phyloP scores from a whole-genome alignment of 2,888 invertebrate genomes.

The Orchesellides sinensis region DNA sequence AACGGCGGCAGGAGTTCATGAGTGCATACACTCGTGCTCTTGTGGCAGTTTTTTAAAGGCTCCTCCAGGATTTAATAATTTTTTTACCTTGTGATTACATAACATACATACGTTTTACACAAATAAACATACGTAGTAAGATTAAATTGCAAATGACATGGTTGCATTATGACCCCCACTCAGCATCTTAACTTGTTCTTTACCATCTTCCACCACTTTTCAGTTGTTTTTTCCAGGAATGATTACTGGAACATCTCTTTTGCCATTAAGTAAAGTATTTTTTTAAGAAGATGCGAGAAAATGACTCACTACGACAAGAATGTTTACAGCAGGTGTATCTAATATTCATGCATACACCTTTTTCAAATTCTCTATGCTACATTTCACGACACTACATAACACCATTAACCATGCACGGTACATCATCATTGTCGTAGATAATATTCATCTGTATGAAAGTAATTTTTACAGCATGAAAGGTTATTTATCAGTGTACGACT shows the following conservation, averaged over 20 bases:
- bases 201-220: conserved; percentile 15
- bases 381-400: background rate
- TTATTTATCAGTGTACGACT: conserved; percentile 53
- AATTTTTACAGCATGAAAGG: conserved; percentile 39
- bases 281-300: conserved; percentile 19
- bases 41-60: conserved; percentile 39
- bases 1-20: conserved; percentile 40
- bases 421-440: conserved; percentile 9
- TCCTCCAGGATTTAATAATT: conserved; percentile 51
- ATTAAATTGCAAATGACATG: conserved; percentile 64
- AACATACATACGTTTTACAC: conserved; percentile 35
- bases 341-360: background rate
- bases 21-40: conserved; percentile 35
- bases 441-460: conserved; percentile 25
- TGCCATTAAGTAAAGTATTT: conserved; percentile 36
- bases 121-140: conserved; percentile 59
- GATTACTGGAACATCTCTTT: conserved; percentile 56
- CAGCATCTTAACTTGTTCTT: conserved; percentile 27
- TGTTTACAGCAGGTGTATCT: background rate
- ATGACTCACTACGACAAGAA: conserved; percentile 23
- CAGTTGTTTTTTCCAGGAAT: conserved; percentile 9
- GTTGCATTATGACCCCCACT: conserved; percentile 46
- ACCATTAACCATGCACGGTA: background rate
- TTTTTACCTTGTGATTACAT: conserved; percentile 60
- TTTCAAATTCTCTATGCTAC: background rate